These are phyloP conservation scores for Triplophysa dalaica DNA, from an alignment of 2,113 vertebrate genomes.

Conservation along the genomic window DNA sequence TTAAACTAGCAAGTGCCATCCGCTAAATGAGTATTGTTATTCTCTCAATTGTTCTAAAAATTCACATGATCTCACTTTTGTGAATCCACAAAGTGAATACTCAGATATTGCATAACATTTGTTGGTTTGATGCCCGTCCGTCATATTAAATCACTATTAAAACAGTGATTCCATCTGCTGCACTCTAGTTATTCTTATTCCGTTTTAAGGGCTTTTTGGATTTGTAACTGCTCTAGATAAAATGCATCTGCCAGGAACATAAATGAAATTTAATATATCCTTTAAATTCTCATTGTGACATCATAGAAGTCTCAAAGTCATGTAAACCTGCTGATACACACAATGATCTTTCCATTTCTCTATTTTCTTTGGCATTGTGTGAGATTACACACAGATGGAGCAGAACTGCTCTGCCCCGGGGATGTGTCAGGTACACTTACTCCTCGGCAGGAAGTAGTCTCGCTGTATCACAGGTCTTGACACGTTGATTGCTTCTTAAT, in stretches of 20 bases:
- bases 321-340: background rate
- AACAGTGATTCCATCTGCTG: too few species aligned
- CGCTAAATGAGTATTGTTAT: too few species aligned
- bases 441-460: conserved; percentile 6
- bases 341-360: background rate
- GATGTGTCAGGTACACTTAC: conserved; percentile 1
- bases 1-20: too few species aligned
- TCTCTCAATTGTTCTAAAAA: too few species aligned
- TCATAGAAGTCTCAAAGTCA: background rate
- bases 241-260: background rate
- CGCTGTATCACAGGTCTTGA: background rate
- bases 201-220: background rate
- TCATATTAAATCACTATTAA: too few species aligned
- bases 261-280: background rate
- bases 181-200: too few species aligned
- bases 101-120: too few species aligned
- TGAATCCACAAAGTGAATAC: too few species aligned
- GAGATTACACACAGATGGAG: conserved; percentile 34
- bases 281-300: background rate
- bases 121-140: too few species aligned
- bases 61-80: too few species aligned
- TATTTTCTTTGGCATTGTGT: background rate
- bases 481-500: conserved; percentile 7
- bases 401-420: conserved; percentile 7
- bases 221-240: background rate